Evolutionary conservation across 2,113 vertebrate species (phyloP).

Genomic region (Percopsis transmontana): DNA sequence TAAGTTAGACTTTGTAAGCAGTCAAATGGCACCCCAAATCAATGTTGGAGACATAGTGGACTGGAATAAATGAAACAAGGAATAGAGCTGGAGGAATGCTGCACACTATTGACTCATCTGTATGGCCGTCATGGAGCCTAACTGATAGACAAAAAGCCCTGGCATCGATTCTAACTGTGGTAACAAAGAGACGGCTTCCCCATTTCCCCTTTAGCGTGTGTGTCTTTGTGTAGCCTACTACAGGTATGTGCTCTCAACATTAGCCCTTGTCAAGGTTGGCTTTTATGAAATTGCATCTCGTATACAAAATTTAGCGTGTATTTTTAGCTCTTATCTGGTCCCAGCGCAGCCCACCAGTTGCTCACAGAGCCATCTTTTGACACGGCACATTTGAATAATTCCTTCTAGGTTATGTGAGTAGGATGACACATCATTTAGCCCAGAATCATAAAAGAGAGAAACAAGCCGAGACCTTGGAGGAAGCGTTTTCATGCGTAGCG

Average conservation of each 20-base stretch:
- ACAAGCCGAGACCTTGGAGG: not conserved
- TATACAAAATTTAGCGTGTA: slow-evolving; percentile 5
- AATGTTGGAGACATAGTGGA: no score
- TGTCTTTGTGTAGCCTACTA: not conserved
- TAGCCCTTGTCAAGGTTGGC: slow-evolving; percentile 2
- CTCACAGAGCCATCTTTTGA: slow-evolving; percentile 3
- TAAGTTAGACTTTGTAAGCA: no score
- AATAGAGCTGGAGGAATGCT: not conserved
- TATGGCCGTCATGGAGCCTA: not conserved
- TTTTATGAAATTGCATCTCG: slow-evolving; percentile 11
- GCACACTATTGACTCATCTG: not conserved
- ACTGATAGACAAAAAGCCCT: not conserved
- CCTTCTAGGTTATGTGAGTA: slow-evolving; percentile 1
- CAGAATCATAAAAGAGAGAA: slow-evolving; percentile 9
- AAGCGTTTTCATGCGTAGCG: not conserved
- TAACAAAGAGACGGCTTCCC: not conserved
- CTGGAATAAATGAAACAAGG: not conserved
- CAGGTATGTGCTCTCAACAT: not conserved
- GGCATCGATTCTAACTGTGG: not conserved
- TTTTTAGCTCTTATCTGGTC: slow-evolving; percentile 11
- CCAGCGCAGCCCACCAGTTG: slow-evolving; percentile 9
- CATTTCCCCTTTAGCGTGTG: not conserved
- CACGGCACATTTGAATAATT: not conserved
- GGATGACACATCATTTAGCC: slow-evolving; percentile 19
- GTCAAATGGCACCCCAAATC: no score